Evolutionary conservation across 2,113 vertebrate species (phyloP), one percentile per base, ranked within the genome.

Genomic region (Melospiza georgiana): DNA sequence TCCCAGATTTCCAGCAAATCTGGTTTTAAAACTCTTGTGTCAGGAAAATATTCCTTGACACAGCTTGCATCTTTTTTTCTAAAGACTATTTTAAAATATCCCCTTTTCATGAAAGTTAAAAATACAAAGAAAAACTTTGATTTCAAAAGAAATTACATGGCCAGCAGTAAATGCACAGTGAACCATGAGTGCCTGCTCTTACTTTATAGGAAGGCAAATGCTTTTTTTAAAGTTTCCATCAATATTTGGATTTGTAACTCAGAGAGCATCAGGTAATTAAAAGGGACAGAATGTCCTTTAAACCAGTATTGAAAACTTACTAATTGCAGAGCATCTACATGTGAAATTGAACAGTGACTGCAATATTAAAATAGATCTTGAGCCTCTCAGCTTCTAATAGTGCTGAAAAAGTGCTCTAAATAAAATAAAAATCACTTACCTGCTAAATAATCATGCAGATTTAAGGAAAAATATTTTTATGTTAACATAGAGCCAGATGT

Each of bases 371-470:
- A 96, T 55, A 97, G 93, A 95, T 96, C 90, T 96, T 95, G 97
- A 98, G 98, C 97, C 94, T 94, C 94, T 95, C 97, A 97, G 97
- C 97, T 88, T 88, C 96, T 97, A 98, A 97, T 96, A 97, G 79
- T 97, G 97, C 98, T 98, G 98, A 97, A 98, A 98, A 98, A 98
- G 97, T 98, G 98, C 97, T 97, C 97, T 81, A 86, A 96, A 94
- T 84, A 85, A 94, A 95, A 81, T 69, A 95, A 91, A 97, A 94
- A 93, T 93, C 93, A 97, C 79, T 93, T 95, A 94, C 95, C 97
- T 97, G 95, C 95, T 96, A 93, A 90, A 94, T 89, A 96, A 95
- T 84, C 93, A 95, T 96, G 95, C 97, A 96, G 96, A 98, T 96
- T 93, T 95, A 96, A 92, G 44, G 48, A 93, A 96, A 63, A 94